Conservation (phyloP, 2,113 vertebrate species). For the Salvelinus alpinus region DNA sequence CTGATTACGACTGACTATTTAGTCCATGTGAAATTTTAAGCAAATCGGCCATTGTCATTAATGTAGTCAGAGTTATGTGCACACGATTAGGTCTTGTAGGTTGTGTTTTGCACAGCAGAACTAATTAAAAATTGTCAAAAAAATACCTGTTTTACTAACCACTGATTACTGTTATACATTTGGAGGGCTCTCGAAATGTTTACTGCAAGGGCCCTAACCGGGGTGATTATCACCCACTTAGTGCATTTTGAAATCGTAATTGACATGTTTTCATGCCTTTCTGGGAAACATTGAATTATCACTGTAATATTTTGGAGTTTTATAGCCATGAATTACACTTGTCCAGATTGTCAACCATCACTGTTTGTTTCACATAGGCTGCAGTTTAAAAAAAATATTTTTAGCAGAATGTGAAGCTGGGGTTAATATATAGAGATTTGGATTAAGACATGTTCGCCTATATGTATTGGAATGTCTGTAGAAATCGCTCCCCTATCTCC, state of each 20-base stretch:
- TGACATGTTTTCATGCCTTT: constrained; percentile 11
- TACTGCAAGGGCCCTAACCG: constrained; percentile 39
- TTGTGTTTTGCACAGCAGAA: constrained; percentile 19
- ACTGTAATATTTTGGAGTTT: too few species aligned
- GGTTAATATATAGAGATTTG: too few species aligned
- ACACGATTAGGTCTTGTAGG: background rate
- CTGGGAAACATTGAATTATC: background rate
- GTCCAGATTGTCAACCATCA: too few species aligned
- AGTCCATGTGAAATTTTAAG: too few species aligned
- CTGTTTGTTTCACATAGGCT: too few species aligned
- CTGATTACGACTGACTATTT: constrained; percentile 20
- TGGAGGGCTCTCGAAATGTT: constrained; percentile 37
- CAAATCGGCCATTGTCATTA: constrained; percentile 5
- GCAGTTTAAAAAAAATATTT: too few species aligned
- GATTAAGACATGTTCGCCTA: too few species aligned
- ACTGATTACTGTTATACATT: constrained; percentile 37
- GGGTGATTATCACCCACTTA: constrained; percentile 37
- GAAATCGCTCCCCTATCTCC: too few species aligned
- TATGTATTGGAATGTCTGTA: too few species aligned
- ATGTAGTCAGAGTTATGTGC: constrained; percentile 14
- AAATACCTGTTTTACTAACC: background rate
- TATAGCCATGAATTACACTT: too few species aligned
- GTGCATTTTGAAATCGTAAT: constrained; percentile 30
- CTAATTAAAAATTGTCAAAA: background rate
- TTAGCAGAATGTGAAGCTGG: too few species aligned